Evolutionary conservation across 2,797 vertebrate species (phyloP).

Genomic region (Crocidura indochinensis): DNA sequence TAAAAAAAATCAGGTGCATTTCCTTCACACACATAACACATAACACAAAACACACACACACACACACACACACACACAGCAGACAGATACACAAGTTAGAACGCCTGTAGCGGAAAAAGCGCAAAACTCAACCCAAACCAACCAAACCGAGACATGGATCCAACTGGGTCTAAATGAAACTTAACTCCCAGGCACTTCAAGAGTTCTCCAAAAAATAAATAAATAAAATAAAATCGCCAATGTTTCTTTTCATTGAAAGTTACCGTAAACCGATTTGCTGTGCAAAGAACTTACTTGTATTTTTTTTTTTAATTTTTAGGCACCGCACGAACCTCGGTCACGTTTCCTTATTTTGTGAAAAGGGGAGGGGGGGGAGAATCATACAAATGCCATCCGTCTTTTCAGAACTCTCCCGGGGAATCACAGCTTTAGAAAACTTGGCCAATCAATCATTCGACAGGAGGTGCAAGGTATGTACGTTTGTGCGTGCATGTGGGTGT

Average conservation of each 20-base stretch:
- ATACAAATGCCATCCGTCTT: slow-evolving; percentile 85
- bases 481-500: too few relatives aligned
- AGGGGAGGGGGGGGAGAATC: slow-evolving; percentile 54
- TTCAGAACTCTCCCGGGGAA: slow-evolving; percentile 79
- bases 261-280: slow-evolving; percentile 87
- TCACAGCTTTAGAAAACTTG: slow-evolving; percentile 84
- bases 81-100: slow-evolving; percentile 57
- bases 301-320: slow-evolving; percentile 85
- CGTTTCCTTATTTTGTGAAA: slow-evolving; percentile 86
- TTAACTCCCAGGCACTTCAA: slow-evolving; percentile 83
- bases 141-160: slow-evolving; percentile 41
- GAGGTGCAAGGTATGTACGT: neutral
- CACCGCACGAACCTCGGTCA: slow-evolving; percentile 88
- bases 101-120: slow-evolving; percentile 51
- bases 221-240: slow-evolving; percentile 63
- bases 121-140: too few relatives aligned
- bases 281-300: slow-evolving; percentile 91
- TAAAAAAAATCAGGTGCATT: slow-evolving; percentile 86
- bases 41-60: slow-evolving; percentile 58
- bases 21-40: slow-evolving; percentile 40
- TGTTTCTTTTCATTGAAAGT: slow-evolving; percentile 79
- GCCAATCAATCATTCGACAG: slow-evolving; percentile 80
- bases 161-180: slow-evolving; percentile 80
- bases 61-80: slow-evolving; percentile 33
- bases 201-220: too few relatives aligned